Evolutionary conservation across 2,113 vertebrate genomes (phyloP).

Genomic region (Stigmatopora argus): DNA sequence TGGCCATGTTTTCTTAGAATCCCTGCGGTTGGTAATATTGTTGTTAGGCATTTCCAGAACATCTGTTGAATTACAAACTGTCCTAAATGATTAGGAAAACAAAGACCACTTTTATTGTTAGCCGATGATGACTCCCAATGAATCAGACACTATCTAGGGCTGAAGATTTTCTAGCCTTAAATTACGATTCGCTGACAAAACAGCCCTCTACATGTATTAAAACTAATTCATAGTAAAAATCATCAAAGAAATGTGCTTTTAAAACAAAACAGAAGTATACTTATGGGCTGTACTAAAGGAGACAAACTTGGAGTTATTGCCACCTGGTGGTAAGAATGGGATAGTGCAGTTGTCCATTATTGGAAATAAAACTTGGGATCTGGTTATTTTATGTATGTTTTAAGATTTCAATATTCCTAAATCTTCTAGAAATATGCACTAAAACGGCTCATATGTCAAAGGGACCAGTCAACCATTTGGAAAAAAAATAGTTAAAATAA

Average conservation of each 20-base stretch:
- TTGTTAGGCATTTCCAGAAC: not conserved
- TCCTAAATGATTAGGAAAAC: not conserved
- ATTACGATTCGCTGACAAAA: not conserved
- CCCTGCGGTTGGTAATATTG: not conserved
- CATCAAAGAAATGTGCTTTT: not conserved
- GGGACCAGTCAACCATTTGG: not conserved
- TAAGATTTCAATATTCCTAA: not conserved
- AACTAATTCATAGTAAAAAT: not conserved
- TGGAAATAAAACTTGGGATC: not conserved
- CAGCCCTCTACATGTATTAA: not conserved
- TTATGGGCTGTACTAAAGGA: not conserved
- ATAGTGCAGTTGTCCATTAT: not conserved
- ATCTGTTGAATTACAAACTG: not conserved
- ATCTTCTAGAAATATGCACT: not conserved
- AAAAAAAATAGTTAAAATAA: too few species aligned
- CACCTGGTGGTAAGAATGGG: conserved; percentile 37
- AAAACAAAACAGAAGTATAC: not conserved
- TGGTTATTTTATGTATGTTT: not conserved
- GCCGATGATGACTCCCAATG: not conserved
- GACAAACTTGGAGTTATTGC: conserved; percentile 5
- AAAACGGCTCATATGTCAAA: not conserved
- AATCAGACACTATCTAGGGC: not conserved
- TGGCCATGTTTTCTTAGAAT: not conserved
- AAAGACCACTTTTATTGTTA: not conserved
- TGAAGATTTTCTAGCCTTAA: not conserved